phyloP scores from a whole-genome alignment of 2,888 invertebrate species.

The Allolobophora icterica region DNA sequence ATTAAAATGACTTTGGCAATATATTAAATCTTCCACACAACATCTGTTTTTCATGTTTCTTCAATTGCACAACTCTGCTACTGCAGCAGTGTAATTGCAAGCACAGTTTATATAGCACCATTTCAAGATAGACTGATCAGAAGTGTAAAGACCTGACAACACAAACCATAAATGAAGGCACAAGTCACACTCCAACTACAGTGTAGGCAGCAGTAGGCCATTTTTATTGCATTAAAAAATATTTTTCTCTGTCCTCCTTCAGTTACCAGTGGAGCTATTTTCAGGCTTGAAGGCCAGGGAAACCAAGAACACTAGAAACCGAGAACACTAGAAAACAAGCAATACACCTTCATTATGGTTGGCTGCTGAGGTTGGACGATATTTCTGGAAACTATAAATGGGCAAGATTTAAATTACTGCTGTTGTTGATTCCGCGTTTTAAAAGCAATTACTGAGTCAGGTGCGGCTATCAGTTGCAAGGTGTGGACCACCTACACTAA shows the following conservation, averaged over 20 bases:
- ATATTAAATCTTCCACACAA: not conserved
- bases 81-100: no score
- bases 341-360: not conserved
- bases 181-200: not conserved
- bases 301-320: not conserved
- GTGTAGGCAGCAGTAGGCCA: not conserved
- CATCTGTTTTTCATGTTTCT: not conserved
- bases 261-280: not conserved
- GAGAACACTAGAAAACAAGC: not conserved
- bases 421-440: not conserved
- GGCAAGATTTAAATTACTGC: not conserved
- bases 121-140: no score
- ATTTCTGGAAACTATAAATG: not conserved
- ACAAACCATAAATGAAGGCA: no score
- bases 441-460: not conserved
- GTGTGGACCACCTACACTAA: slow-evolving; percentile 1
- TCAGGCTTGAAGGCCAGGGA: not conserved
- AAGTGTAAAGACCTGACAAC: no score
- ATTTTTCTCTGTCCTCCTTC: not conserved
- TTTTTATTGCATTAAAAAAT: not conserved
- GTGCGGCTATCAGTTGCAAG: not conserved
- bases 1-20: not conserved
- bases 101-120: no score
- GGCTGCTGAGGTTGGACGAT: not conserved
- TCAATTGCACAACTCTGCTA: not conserved